These are phyloP conservation scores for Thera britannica DNA, from an alignment of 2,888 invertebrate genomes.

Conservation along the genomic window DNA sequence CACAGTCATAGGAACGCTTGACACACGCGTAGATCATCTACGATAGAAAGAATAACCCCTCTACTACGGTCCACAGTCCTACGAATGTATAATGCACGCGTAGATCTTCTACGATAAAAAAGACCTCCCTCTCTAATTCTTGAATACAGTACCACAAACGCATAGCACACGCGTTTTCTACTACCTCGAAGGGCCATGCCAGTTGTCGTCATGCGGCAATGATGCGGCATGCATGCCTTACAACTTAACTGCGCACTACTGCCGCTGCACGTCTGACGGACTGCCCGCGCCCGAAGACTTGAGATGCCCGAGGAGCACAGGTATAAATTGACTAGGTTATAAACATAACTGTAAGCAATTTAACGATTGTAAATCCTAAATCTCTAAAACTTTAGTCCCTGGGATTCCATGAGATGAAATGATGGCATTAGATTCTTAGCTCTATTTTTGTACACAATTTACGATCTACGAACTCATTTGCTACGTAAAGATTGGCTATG, in stretches of 20 bases:
- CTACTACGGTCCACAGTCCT: not conserved
- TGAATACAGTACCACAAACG: not conserved
- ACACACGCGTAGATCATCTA: not conserved
- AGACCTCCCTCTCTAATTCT: not conserved
- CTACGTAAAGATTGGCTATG: not conserved
- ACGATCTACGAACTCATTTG: too few species aligned
- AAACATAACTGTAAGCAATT: too few species aligned
- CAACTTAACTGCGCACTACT: conserved; percentile 82
- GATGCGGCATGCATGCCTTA: conserved; percentile 86
- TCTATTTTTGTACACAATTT: too few species aligned
- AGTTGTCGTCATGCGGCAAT: conserved; percentile 82
- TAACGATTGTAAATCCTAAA: too few species aligned
- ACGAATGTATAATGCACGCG: not conserved
- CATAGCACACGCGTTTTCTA: conserved; percentile 1
- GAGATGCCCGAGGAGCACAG: conserved; percentile 86
- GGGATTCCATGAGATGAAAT: too few species aligned
- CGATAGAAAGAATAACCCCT: not conserved
- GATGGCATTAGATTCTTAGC: too few species aligned
- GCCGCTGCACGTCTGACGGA: conserved; percentile 88
- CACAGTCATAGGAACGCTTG: not conserved
- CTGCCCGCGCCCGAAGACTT: conserved; percentile 85
- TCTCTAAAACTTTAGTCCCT: too few species aligned
- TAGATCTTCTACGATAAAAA: not conserved
- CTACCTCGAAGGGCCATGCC: conserved; percentile 71
- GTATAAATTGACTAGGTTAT: conserved; percentile 55